Conservation (phyloP, 2,113 vertebrate genomes). For the Notothenia coriiceps region DNA sequence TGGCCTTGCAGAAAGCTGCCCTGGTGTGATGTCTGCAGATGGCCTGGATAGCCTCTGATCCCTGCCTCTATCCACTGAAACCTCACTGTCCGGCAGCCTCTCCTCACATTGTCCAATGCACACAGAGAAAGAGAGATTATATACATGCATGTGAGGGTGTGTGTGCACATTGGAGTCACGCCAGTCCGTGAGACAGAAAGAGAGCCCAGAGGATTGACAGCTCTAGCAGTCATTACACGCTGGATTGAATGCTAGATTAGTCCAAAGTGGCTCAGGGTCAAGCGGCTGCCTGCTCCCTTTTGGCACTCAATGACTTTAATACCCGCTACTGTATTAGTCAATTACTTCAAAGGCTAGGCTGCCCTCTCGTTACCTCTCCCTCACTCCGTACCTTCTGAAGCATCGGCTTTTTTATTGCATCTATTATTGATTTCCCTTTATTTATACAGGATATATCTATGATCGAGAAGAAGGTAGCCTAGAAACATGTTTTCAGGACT, state of each 20-base stretch:
- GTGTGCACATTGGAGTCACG: constrained; percentile 9
- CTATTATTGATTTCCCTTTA: constrained; percentile 60
- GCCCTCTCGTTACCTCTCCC: constrained; percentile 88
- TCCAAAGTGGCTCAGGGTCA: constrained; percentile 99
- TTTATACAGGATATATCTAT: constrained; percentile 47
- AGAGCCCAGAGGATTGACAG: constrained; percentile 98
- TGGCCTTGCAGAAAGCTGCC: background rate
- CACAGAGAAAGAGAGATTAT: constrained; percentile 25
- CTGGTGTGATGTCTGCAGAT: constrained; percentile 21
- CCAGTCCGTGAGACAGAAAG: constrained; percentile 84
- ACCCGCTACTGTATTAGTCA: constrained; percentile 99
- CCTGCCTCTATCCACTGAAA: constrained; percentile 35
- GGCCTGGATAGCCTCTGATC: constrained; percentile 37
- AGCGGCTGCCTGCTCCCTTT: constrained; percentile 98
- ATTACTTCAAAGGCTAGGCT: constrained; percentile 97
- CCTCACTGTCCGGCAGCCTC: constrained; percentile 25
- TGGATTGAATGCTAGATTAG: constrained; percentile 99
- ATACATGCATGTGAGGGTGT: constrained; percentile 36
- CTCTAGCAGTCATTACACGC: constrained; percentile 99
- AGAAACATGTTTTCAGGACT: constrained; percentile 5
- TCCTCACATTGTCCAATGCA: constrained; percentile 69
- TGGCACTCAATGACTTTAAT: constrained; percentile 99
- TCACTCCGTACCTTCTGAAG: constrained; percentile 63
- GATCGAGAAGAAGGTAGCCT: background rate
- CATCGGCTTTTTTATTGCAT: constrained; percentile 64